Evolutionary conservation across 2,113 vertebrate species (phyloP).

Genomic region (Atlantisia rogersi): DNA sequence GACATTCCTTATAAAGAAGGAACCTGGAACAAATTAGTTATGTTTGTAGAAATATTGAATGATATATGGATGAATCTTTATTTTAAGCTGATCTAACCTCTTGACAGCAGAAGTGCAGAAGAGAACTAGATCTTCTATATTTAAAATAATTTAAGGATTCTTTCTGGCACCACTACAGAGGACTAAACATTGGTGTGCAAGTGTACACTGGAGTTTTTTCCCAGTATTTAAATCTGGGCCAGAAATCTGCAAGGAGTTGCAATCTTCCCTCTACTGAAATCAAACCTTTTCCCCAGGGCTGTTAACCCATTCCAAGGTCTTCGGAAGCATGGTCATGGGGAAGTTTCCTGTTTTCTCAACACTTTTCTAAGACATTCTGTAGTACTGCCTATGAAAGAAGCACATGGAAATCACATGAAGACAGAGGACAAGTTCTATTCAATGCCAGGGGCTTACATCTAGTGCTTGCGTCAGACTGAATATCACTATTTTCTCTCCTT

Average conservation of each 20-base stretch:
- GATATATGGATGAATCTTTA: background rate
- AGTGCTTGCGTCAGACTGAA: background rate
- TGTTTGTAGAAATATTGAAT: background rate
- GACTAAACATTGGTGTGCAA: constrained; percentile 23
- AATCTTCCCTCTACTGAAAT: background rate
- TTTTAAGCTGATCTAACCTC: background rate
- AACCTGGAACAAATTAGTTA: background rate
- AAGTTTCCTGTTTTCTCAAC: constrained; percentile 5
- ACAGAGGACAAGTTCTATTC: background rate
- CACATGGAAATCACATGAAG: constrained; percentile 14
- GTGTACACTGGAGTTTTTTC: background rate
- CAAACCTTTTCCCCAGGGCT: constrained; percentile 20
- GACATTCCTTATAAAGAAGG: background rate
- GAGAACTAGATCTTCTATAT: background rate
- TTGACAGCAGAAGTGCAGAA: background rate
- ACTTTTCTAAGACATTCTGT: background rate
- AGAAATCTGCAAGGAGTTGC: background rate
- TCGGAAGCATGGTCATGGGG: background rate
- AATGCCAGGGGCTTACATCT: background rate
- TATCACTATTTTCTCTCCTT: background rate
- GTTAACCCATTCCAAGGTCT: constrained; percentile 3
- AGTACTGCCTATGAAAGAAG: background rate
- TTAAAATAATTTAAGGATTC: constrained; percentile 5
- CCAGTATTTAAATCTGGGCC: constrained; percentile 30
- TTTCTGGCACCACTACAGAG: constrained; percentile 33